Conservation (phyloP, 2,113 vertebrate genomes). For the Thamnophis sirtalis region DNA sequence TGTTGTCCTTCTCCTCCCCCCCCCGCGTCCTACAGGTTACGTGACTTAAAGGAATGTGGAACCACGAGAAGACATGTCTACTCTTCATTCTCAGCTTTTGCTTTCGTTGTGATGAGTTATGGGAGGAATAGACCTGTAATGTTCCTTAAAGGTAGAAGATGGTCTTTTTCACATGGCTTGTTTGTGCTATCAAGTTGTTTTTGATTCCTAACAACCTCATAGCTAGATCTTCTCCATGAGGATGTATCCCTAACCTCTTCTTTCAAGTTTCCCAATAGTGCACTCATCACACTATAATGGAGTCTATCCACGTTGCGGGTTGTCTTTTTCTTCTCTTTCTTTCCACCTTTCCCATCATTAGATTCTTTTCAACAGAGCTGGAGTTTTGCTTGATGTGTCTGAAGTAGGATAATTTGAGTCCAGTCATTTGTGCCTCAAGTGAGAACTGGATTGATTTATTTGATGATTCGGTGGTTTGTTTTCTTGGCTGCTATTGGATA, state of each 20-base stretch:
- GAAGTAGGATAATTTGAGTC: no score
- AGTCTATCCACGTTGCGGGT: not conserved
- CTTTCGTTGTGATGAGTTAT: not conserved
- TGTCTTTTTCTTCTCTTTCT: not conserved
- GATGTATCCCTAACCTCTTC: not conserved
- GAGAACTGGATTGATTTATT: not conserved
- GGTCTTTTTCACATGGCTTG: not conserved
- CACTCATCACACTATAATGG: not conserved
- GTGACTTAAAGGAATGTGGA: not conserved
- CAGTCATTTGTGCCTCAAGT: not conserved
- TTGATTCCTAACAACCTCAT: not conserved
- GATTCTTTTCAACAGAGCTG: not conserved
- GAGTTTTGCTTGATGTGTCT: not conserved
- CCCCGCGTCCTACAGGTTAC: not conserved
- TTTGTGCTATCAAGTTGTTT: not conserved
- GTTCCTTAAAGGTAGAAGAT: not conserved
- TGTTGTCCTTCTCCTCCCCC: not conserved
- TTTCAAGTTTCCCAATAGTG: not conserved
- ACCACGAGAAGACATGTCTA: not conserved
- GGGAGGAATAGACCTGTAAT: not conserved
- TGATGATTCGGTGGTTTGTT: not conserved
- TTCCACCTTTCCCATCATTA: not conserved
- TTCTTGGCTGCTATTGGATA: not conserved
- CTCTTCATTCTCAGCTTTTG: not conserved
- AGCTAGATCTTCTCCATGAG: not conserved